Evolutionary conservation across 2,888 invertebrate genomes (phyloP).

Genomic region (Branchellion lobata): DNA sequence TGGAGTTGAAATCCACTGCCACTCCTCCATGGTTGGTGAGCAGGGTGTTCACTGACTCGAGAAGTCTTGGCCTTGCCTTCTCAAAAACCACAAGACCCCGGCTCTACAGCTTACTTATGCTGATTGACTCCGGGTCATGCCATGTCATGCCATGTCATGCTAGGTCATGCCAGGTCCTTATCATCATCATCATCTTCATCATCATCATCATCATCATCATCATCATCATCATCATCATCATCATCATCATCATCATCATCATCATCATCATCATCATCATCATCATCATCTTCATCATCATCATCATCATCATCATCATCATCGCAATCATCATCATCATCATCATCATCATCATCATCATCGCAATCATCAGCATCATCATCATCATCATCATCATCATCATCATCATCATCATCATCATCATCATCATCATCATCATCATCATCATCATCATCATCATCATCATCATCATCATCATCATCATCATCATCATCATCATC

Average conservation of each 20-base stretch:
- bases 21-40: too few species aligned
- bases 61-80: too few species aligned
- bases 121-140: too few species aligned
- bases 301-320: conserved; percentile 21
- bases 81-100: too few species aligned
- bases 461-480: background rate
- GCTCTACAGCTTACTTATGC: too few species aligned
- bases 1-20: too few species aligned
- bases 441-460: background rate
- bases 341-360: conserved; percentile 40
- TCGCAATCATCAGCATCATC: too few species aligned
- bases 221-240: conserved; percentile 29
- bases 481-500: background rate
- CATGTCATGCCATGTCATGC: too few species aligned
- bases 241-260: conserved; percentile 23
- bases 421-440: background rate
- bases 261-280: conserved; percentile 28
- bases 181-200: conserved; percentile 8
- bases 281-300: conserved; percentile 21
- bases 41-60: too few species aligned
- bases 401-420: conserved; percentile 15
- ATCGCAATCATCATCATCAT: conserved; percentile 21
- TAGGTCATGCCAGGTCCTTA: too few species aligned
- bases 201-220: conserved; percentile 27
- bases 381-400: conserved; percentile 14